Conservation (phyloP, 2,113 vertebrate species). For the Pluvialis apricaria region DNA sequence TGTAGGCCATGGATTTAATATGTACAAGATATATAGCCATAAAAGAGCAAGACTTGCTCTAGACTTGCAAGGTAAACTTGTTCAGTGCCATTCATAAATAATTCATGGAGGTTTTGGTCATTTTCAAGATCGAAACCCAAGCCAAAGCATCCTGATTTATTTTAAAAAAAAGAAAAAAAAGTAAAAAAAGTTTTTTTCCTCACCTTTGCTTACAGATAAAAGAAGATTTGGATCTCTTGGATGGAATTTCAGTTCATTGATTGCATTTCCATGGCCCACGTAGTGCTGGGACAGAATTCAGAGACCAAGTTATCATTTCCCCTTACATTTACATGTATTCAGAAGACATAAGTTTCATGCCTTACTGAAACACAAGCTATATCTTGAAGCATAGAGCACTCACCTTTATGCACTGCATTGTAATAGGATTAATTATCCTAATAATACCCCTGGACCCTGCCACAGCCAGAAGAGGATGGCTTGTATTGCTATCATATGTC, state of each 20-base stretch:
- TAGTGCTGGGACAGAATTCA: conserved; percentile 87
- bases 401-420: conserved; percentile 99
- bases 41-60: not conserved
- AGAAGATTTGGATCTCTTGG: conserved; percentile 97
- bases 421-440: conserved; percentile 97
- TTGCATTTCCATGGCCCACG: conserved; percentile 97
- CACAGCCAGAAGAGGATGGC: conserved; percentile 93
- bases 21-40: not conserved
- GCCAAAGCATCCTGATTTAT: not conserved
- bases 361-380: not conserved
- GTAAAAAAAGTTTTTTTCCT: not conserved
- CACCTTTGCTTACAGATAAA: conserved; percentile 99
- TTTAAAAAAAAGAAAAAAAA: not conserved
- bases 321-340: not conserved
- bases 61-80: not conserved
- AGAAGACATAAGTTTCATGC: not conserved
- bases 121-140: not conserved
- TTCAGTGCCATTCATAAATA: not conserved
- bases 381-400: not conserved
- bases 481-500: conserved; percentile 97
- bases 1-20: not conserved
- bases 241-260: conserved; percentile 98
- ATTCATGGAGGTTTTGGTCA: not conserved
- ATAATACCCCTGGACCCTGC: conserved; percentile 98
- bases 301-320: conserved; percentile 32